Conservation (phyloP, 2,888 invertebrate species). For the Polydrusus pterygomalis region DNA sequence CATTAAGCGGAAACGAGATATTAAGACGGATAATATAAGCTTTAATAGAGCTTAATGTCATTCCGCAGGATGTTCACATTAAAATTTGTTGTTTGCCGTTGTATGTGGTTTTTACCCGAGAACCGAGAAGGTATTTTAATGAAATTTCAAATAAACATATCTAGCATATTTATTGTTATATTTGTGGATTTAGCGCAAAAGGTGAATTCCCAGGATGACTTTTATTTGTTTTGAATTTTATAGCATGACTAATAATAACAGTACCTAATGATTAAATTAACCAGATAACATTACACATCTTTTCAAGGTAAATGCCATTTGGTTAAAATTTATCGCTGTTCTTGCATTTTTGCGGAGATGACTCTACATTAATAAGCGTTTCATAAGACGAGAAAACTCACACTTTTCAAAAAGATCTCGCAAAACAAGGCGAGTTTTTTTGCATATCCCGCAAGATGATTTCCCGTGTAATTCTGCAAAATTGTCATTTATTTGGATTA, state of each 20-base stretch:
- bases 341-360: too few relatives aligned
- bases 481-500: too few relatives aligned
- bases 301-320: too few relatives aligned
- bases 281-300: too few relatives aligned
- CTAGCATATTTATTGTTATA: conserved; percentile 1
- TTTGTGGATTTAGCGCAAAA: conserved; percentile 5
- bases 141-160: neutral
- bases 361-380: too few relatives aligned
- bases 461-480: too few relatives aligned
- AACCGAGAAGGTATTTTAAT: neutral
- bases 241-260: neutral
- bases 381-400: too few relatives aligned
- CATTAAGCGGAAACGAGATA: conserved; percentile 37
- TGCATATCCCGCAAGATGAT: too few relatives aligned
- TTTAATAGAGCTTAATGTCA: conserved; percentile 44
- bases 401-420: too few relatives aligned
- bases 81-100: conserved; percentile 24
- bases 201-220: conserved; percentile 12
- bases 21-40: conserved; percentile 41
- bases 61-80: conserved; percentile 41
- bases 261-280: neutral
- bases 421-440: too few relatives aligned
- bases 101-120: conserved; percentile 12
- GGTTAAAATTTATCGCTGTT: too few relatives aligned
- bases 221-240: conserved; percentile 3